Evolutionary conservation across 2,113 vertebrate genomes (phyloP), one percentile per base, ranked within the genome.

Genomic region (Nasalis larvatus): DNA sequence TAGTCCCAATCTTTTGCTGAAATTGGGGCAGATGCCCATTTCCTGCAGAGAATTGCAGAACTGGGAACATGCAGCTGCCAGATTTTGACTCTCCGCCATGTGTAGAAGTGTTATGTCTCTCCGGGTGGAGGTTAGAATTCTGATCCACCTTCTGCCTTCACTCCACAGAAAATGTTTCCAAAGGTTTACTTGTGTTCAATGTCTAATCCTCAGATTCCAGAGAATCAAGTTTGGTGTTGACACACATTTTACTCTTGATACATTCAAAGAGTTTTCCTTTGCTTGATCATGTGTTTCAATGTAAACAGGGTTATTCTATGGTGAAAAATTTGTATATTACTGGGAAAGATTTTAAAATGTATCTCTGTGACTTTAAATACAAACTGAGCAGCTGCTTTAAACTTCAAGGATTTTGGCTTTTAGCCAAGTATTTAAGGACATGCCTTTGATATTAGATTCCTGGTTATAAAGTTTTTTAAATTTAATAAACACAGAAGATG

Each of bases 401-500:
- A 95, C 49, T 90, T 92, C 76, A 93, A 91, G 25, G 52, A 85
- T 84, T 85, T 49, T 94, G 90, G 25, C 71, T 96, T 84, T 89
- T 54, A 18, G 37, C 49, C 47, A 89, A 96, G 68, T 96, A 32
- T 95, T 94, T 89, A 91, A 92, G 91, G 37, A 54, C 40, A 47
- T 82, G 77, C 47, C 94, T 97, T 92, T 78, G 14, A n/a, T 82
- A 74, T 91, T 86, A 69, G 35, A 86, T 95, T 95, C 37, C 54
- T 92, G 42, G 35, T 83, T 94, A 91, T 91, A 60, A 91, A 88
- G n/a, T 94, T 95, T 56, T 68, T 96, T 96, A 89, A 90, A 93
- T 94, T 92, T 95, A 96, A 97, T 97, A 97, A 96, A 91, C 68
- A 96, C 52, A 90, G 68, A 95, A 84, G 68, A 97, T 91, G 20